Evolutionary conservation across 2,113 vertebrate species (phyloP).

Genomic region (Pteruthius melanotis): DNA sequence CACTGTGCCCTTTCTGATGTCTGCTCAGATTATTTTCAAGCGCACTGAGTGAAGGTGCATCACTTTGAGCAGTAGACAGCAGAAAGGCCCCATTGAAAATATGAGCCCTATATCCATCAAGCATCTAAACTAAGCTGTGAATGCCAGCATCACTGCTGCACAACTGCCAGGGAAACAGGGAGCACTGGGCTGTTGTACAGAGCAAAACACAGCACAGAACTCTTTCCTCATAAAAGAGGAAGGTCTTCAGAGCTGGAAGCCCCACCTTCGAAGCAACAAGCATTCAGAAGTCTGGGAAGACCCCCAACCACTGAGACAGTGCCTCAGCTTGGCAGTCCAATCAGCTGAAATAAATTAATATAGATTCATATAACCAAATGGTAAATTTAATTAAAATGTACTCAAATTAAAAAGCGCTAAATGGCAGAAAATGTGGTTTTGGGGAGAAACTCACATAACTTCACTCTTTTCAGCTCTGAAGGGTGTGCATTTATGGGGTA

Average conservation of each 20-base stretch:
- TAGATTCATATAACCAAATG: background rate
- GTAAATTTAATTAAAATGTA: background rate
- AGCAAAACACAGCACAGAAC: background rate
- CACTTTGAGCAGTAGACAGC: background rate
- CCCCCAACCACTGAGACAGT: background rate
- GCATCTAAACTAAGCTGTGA: background rate
- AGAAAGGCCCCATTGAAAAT: background rate
- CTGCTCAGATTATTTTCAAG: background rate
- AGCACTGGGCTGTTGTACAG: background rate
- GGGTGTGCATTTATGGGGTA: background rate
- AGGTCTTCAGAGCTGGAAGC: background rate
- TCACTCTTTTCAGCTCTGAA: background rate
- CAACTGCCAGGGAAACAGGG: background rate
- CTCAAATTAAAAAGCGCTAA: background rate
- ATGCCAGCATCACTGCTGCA: background rate
- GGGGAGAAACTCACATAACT: background rate
- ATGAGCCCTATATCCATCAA: background rate
- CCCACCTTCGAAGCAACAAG: background rate
- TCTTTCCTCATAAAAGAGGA: background rate
- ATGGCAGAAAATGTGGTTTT: background rate
- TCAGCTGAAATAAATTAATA: background rate
- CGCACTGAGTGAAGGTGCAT: accelerated
- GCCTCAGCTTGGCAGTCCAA: background rate
- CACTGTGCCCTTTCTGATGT: background rate
- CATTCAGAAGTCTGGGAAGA: background rate